Evolutionary conservation across 2,113 vertebrate genomes (phyloP), one percentile per base, ranked within the genome.

Genomic region (Prolemur simus): DNA sequence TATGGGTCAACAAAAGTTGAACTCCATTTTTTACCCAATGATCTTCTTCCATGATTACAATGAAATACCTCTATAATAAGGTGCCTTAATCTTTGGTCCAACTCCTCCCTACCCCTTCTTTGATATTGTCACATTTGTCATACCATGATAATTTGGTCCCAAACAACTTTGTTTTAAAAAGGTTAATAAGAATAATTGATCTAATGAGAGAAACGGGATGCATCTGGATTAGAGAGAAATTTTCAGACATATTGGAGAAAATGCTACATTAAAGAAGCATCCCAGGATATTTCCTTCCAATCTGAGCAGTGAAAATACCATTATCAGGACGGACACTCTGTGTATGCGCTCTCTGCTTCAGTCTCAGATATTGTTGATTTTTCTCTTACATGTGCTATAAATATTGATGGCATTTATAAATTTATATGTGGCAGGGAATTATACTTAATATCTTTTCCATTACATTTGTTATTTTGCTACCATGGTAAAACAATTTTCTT

Each of bases 391-490:
- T 13, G 63, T 73, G 80, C 0, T 56, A 27, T 80, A 87, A 96
- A 89, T 87, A 82, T 84, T 89, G 54, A 89, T 96, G 89, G 4
- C 39, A 77, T 83, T 96, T 95, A 73, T 77, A 86, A 76, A 45
- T 83, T 95, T 94, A 49, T 80, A 64, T 45, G 64, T 18, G 2
- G 77, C 34, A 34, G 85, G 34, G 81, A 88, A 91, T 97, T 21
- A 5, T 4, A 32, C 42, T 94, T 96, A 97, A 84, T 91, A 56
- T 23, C 47, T 71, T 96, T 94, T 92, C 74, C 25, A 76, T 95
- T 94, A 92, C 45, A 87, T 86, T 95, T 95, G 80, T 94, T 96
- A 73, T 80, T 92, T 88, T 93, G 84, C 85, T 96, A 69, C 87
- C 63, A 81, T 34, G 87, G 71, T 93, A 89, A 88, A 97, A 90